Percentiles rank a stretch among this genome's conserved stretches.
These are phyloP conservation scores for Petrocephalus sullivani DNA, from an alignment of 2,797 vertebrate species.

Conservation along the genomic window DNA sequence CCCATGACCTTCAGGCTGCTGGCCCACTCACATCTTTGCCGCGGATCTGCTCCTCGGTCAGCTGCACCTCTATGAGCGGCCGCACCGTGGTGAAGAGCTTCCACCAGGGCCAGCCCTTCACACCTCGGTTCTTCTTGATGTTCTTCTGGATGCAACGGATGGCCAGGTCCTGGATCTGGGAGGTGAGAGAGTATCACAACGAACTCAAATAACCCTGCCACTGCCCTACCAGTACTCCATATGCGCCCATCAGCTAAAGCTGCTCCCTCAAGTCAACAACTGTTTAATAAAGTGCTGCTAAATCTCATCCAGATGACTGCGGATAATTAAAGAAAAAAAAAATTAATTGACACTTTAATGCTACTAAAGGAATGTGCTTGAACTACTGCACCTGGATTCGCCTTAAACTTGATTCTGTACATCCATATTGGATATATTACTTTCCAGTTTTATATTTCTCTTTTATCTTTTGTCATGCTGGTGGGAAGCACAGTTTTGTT, in stretches of 20 bases:
- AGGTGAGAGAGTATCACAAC: background rate
- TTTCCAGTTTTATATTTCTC: background rate
- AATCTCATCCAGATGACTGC: background rate
- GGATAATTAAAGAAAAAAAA: background rate
- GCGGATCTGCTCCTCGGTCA: constrained; percentile 90
- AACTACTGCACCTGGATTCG: background rate
- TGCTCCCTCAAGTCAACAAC: background rate
- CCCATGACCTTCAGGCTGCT: background rate
- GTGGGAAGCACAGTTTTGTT: background rate
- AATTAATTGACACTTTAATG: background rate
- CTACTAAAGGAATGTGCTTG: background rate
- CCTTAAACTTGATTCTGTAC: background rate
- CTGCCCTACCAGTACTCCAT: background rate
- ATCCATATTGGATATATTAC: background rate
- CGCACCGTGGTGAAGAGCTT: constrained; percentile 89
- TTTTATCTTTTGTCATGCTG: background rate
- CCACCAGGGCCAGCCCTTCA: constrained; percentile 97
- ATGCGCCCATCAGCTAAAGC: background rate
- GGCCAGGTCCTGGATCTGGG: constrained; percentile 72
- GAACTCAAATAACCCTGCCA: background rate
- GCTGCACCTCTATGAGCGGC: constrained; percentile 90
- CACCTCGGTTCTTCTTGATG: constrained; percentile 88
- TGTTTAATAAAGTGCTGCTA: background rate
- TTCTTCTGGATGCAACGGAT: constrained; percentile 86
- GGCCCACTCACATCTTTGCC: constrained; percentile 76